Conservation (phyloP, 2,888 invertebrate genomes). For the Drosophila flavopinicola region DNA sequence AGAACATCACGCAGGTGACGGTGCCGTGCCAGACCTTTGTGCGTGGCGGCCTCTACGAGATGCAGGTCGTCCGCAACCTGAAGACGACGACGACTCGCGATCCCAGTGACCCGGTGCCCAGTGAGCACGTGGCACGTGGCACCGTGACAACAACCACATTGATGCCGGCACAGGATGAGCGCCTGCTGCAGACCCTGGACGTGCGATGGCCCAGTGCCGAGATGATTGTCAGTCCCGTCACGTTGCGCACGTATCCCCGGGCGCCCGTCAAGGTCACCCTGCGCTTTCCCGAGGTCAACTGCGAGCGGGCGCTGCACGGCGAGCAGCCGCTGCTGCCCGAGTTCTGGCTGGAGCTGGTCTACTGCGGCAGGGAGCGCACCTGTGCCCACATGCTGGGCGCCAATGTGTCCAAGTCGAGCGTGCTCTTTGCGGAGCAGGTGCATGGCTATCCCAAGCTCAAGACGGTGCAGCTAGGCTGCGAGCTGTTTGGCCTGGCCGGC, state of each 20-base stretch:
- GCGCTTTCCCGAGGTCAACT: conserved; percentile 90
- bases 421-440: conserved; percentile 91
- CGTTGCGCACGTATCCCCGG: conserved; percentile 92
- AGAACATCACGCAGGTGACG: conserved; percentile 82
- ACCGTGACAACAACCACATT: conserved; percentile 73
- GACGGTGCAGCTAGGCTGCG: conserved; percentile 89
- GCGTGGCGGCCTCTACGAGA: conserved; percentile 82
- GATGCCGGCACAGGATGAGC: conserved; percentile 81
- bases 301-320: conserved; percentile 83
- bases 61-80: conserved; percentile 80
- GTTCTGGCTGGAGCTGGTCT: conserved; percentile 91
- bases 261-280: conserved; percentile 89
- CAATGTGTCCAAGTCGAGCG: conserved; percentile 86
- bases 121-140: background rate
- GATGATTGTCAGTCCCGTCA: conserved; percentile 90
- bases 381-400: conserved; percentile 87
- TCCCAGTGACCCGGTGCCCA: conserved; percentile 7
- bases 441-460: conserved; percentile 89
- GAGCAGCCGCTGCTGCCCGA: conserved; percentile 86
- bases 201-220: conserved; percentile 92
- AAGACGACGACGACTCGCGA: conserved; percentile 66
- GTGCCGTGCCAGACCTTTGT: conserved; percentile 83
- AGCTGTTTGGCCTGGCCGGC: conserved; percentile 92
- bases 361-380: conserved; percentile 90
- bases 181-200: conserved; percentile 86